These are phyloP conservation scores for Drosophila aff. DNA, from an alignment of 1,140 invertebrate species.

Conservation along the genomic window DNA sequence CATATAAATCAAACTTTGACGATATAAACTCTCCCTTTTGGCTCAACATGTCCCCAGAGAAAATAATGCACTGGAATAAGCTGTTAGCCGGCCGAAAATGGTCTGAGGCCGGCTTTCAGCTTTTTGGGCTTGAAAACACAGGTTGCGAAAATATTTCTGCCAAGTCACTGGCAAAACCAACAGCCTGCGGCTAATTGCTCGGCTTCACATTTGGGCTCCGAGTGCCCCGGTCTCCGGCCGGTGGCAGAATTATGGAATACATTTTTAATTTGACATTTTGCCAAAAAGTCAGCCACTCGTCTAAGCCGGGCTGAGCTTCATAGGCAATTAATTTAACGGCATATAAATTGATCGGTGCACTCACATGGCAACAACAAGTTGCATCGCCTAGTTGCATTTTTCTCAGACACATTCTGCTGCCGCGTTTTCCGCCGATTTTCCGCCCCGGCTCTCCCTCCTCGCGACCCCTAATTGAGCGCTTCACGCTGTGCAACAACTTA, in stretches of 20 bases:
- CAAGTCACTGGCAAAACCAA: slow-evolving; percentile 24
- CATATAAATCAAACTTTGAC: slow-evolving; percentile 45
- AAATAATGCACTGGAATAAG: slow-evolving; percentile 34
- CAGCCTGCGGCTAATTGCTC: slow-evolving; percentile 71
- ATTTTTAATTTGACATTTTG: slow-evolving; percentile 82
- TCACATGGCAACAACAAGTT: slow-evolving; percentile 47
- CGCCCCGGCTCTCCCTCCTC: slow-evolving; percentile 6
- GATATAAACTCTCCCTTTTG: slow-evolving; percentile 33
- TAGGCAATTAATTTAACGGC: slow-evolving; percentile 80
- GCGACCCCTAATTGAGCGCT: slow-evolving; percentile 70
- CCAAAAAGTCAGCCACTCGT: slow-evolving; percentile 74
- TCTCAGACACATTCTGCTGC: slow-evolving; percentile 78
- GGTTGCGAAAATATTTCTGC: slow-evolving; percentile 71
- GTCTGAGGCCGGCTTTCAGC: slow-evolving; percentile 41
- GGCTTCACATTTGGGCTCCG: slow-evolving; percentile 51
- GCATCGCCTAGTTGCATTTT: slow-evolving; percentile 80
- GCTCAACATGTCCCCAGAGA: slow-evolving; percentile 16
- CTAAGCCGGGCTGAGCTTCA: slow-evolving; percentile 66
- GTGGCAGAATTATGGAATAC: slow-evolving; percentile 72
- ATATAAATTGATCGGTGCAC: slow-evolving; percentile 66
- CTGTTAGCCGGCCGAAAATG: slow-evolving; percentile 63
- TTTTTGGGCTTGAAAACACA: slow-evolving; percentile 49
- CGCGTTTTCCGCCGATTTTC: slow-evolving; percentile 17
- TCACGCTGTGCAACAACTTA: slow-evolving; percentile 83
- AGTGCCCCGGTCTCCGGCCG: not conserved